phyloP scores from a whole-genome alignment of 2,113 vertebrate species.

The Brachyhypopomus gauderio region DNA sequence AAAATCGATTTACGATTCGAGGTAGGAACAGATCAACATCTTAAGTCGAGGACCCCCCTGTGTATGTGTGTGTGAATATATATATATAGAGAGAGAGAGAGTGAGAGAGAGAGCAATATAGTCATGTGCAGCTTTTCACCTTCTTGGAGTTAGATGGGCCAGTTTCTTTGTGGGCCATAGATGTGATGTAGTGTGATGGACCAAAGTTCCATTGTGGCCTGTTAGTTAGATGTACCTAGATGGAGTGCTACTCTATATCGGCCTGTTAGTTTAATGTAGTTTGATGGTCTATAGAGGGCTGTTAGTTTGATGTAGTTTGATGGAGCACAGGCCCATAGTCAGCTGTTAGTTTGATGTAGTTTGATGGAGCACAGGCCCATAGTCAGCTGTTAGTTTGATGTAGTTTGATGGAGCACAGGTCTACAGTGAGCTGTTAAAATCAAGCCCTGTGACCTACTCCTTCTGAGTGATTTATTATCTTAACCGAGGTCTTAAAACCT shows the following conservation, averaged over 20 bases:
- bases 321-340: neutral
- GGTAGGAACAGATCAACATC: too few relatives aligned
- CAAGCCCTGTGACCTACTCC: neutral
- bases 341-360: neutral
- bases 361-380: neutral
- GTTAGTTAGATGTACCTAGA: neutral
- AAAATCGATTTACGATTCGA: too few relatives aligned
- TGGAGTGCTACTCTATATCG: neutral
- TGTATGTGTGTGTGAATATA: too few relatives aligned
- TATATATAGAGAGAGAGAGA: neutral
- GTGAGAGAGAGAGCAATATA: neutral
- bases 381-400: neutral
- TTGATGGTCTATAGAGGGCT: neutral
- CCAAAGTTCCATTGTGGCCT: neutral
- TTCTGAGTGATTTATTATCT: neutral
- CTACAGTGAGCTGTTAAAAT: neutral
- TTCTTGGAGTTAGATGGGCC: neutral
- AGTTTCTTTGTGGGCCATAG: neutral
- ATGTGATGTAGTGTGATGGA: neutral
- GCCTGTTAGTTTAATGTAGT: neutral
- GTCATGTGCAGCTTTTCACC: neutral
- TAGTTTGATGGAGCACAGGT: neutral
- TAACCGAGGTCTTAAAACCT: neutral
- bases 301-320: neutral
- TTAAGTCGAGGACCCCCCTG: too few relatives aligned